Base-by-base conservation (phyloP, 2,113 vertebrate genomes). In the Pelodiscus sinensis region DNA sequence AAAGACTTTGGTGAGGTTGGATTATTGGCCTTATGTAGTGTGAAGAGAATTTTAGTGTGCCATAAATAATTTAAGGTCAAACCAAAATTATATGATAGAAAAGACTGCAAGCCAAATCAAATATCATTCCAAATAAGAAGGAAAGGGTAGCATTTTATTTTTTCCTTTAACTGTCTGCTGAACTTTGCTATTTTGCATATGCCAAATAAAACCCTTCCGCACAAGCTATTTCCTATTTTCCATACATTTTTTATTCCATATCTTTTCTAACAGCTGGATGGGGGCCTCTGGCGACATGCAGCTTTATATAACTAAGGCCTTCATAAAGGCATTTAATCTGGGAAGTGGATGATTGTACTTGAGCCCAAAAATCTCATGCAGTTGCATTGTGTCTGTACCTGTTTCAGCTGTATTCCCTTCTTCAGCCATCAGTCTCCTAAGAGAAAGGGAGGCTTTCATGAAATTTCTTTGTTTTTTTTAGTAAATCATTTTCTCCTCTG, bases 401-500 rank as follows among this genome's bases (percentile, higher is more conserved):
- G 6, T 51, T 94, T 89, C 50, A 88, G 16, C 19, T 35, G 1
- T 84, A 56, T 85, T 84, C 80, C 16, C 80, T 83, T 51, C 81
- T 87, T 85, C 75, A 68, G 13, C 9, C 57, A 78, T 27, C 35
- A 52, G 9, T 71, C 54, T 85, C 88, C 54, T 22, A 85, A 0
- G 19, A 75, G 27, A 80, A 27, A 6, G 3, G 56, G 22, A 54
- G 89, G 9, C 31, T 71, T 71, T 71, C 65, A 71, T 71, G 65
- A 35, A n/a, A 71, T 90, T 25, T 90, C 31, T 2, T 77, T 8
- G 52, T 52, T 90, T 6, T 24, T 96, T 93, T 83, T 79, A 88
- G 57, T 9, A 86, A 83, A 35, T 4, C 85, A 1, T 12, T 82
- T 14, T 31, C n/a, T 82, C 51, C 62, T 88, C 82, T 3, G 65